A percentile compares a stretch with the other conserved stretches of the same genome.
phyloP scores from a whole-genome alignment of 2,797 vertebrate genomes.

The Chaetodon trifasciatus region DNA sequence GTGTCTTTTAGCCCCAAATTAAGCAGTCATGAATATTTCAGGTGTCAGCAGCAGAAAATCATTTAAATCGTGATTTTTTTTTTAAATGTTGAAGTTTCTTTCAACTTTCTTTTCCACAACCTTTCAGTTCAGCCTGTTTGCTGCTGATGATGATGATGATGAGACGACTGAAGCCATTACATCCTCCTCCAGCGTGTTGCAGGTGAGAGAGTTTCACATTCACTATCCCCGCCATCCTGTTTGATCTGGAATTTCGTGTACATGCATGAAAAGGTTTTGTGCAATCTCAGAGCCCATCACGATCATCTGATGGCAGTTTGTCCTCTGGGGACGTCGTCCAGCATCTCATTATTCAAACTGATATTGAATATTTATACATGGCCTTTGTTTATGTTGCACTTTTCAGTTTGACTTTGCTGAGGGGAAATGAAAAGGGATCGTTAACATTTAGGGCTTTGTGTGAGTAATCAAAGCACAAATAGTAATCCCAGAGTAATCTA shows the following conservation, averaged over 20 bases:
- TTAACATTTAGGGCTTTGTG: no score
- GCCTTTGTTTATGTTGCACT: no score
- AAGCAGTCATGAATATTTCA: background rate
- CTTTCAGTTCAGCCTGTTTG: background rate
- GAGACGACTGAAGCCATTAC: background rate
- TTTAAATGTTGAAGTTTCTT: background rate
- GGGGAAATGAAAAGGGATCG: no score
- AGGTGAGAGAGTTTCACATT: background rate
- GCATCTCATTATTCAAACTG: no score
- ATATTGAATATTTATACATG: no score
- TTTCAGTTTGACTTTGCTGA: no score
- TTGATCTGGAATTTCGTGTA: background rate
- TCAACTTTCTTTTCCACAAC: background rate
- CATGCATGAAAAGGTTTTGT: background rate
- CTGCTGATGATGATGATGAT: background rate
- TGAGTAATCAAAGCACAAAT: no score
- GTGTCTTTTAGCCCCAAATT: background rate
- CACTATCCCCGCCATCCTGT: background rate
- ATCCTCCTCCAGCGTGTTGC: background rate
- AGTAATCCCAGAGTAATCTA: no score
- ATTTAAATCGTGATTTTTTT: background rate
- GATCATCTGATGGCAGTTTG: no score
- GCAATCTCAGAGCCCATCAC: no score
- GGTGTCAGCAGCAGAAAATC: no score
- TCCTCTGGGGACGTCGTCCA: no score